Evolutionary conservation across 2,113 vertebrate species (phyloP), one percentile per base, ranked within the genome.

Genomic region (Clinocottus analis): DNA sequence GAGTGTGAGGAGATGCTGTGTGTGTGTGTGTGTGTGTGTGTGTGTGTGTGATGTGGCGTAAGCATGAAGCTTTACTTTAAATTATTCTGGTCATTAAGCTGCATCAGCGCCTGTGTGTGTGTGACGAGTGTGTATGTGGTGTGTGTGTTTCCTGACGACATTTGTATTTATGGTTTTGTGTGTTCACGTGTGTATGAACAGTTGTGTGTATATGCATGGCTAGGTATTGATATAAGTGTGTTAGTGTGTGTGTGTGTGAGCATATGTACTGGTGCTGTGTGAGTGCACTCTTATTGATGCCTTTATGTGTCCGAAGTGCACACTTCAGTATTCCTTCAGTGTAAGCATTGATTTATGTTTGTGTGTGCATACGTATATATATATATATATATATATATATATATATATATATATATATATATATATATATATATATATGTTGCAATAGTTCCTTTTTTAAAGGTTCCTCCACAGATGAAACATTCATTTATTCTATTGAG

Each of bases 61-160:
- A 29, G 35, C 79, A 47, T 73, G 31, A 70, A 19, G 61, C 64
- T 81, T 81, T 72, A 73, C 73, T 78, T 66, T 56, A 80, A 84
- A 88, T 90, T 69, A 89, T 88, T 87, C 85, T 79, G 61, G 61
- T 89, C 75, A 67, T 87, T 89, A 89, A 90, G 68, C 80, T 77
- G 71, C 77, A 87, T 83, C 83, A 78, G 77, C 79, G 59, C 78
- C 74, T 72, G 70, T 75, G 77, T 85, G 77, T 77, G 39, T 35
- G 21, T 59, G 68, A 39, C 53, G 16, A 29, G 23, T 77, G 45
- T 37, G 19, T 56, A 62, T 63, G 67, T 19, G 33, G 39, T 43
- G 31, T 59, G n/a, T 58, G 47, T 63, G 45, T 79, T 41, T 45
- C n/a, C 17, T 33, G 41, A 17, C 25, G 7, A 17, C 11, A n/a